A percentile compares a stretch with the other conserved stretches of the same genome.
phyloP scores from a whole-genome alignment of 2,113 vertebrate species.

The Chaetodon trifascialis region DNA sequence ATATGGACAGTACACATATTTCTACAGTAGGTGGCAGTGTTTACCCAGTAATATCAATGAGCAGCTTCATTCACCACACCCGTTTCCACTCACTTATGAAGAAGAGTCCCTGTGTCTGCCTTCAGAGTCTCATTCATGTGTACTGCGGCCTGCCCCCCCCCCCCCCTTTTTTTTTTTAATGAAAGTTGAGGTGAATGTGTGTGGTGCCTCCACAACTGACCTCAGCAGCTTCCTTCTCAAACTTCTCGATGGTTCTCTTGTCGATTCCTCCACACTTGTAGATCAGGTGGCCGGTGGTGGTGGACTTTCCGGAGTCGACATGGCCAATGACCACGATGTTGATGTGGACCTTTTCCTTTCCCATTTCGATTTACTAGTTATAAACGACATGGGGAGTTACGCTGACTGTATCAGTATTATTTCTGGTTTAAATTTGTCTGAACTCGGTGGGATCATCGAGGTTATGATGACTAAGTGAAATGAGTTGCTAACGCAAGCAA shows the following conservation, averaged over 20 bases:
- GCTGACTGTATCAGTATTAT: accelerated
- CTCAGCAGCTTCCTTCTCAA: constrained; percentile 86
- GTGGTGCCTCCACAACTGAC: constrained; percentile 2
- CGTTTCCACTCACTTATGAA: neutral
- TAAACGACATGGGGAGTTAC: neutral
- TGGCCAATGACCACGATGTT: constrained; percentile 89
- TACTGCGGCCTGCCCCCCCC: too few species aligned
- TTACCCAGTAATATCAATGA: neutral
- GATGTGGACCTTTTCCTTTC: constrained; percentile 86
- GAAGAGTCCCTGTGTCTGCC: too few species aligned
- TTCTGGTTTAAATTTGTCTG: neutral
- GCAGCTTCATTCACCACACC: constrained; percentile 9
- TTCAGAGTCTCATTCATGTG: neutral
- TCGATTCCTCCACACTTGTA: constrained; percentile 88
- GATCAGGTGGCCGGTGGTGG: constrained; percentile 85
- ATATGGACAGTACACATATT: neutral
- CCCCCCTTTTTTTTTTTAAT: neutral
- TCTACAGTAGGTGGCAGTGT: constrained; percentile 67
- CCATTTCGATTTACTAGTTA: constrained; percentile 77
- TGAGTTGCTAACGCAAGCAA: neutral
- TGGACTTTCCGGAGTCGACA: constrained; percentile 88
- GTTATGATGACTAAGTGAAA: neutral
- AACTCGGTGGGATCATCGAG: neutral
- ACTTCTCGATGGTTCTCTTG: constrained; percentile 88
- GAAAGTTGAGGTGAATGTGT: neutral